Evolutionary conservation across 2,888 invertebrate genomes (phyloP), one percentile per base, ranked within the genome.

Genomic region (Hydriomena furcata): DNA sequence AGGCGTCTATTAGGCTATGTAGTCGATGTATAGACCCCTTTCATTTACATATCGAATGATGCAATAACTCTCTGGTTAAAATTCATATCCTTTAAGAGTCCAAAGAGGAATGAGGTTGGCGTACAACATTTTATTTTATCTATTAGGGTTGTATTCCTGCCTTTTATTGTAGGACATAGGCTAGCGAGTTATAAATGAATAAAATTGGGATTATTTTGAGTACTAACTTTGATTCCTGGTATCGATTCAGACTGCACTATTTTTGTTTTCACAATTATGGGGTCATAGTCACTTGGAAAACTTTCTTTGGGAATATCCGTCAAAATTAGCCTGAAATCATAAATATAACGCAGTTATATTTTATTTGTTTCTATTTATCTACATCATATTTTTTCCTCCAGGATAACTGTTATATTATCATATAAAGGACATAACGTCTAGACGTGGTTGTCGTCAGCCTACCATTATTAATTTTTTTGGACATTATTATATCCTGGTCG

Each of bases 291-390:
- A 0, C 52, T 34, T 0, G 75, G 65, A n/a, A 86, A 71, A 41
- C 85, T 82, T 32, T 83, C 76, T 23, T 63, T 72, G 0, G 86
- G 86, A 2, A 86, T 71, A 17, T 72, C 70, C 41, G 63, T 77
- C 30, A 85, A 52, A 21, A 84, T 63, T 43, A 86, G 71, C 77
- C 85, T 86, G 64, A 17, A 21, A 32, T n/a, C 8, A 38, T 5
- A 20, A 17, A 6, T 17, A 13, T 7, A 36, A 21, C 6, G n/a
- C 8, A 11, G 7, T 36, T 8, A 37, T 27, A 1, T 27, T 10
- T 27, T 27, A 25, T 8, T 1, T 4, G 17, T 17, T 17, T 17
- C 17, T 17, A 17, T 17, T 17, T 17, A 17, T n/a, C n/a, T 17
- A 17, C 17, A 2, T 17, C 2, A 17, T 17, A 17, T 3, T 17